Conservation (phyloP, 2,113 vertebrate genomes). For the Megalops atlanticus region DNA sequence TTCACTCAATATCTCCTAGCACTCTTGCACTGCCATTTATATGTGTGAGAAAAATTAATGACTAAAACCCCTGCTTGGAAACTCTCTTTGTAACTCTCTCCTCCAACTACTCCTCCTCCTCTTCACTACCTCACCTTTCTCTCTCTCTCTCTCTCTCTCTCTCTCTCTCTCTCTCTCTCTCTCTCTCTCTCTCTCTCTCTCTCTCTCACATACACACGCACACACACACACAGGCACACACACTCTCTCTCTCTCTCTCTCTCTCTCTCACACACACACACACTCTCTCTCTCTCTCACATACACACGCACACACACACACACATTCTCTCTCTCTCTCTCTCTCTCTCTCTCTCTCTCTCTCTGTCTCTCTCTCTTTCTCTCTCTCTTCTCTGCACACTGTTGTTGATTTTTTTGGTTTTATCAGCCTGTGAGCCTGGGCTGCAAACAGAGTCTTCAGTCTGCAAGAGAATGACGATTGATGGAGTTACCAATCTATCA, state of each 20-base stretch:
- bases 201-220: too few species aligned
- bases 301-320: too few species aligned
- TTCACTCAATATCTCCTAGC: not conserved
- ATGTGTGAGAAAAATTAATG: not conserved
- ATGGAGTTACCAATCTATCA: not conserved
- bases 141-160: not conserved
- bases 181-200: conserved; percentile 35
- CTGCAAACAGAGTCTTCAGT: not conserved
- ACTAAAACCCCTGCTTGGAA: not conserved
- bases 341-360: not conserved
- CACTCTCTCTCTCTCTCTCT: too few species aligned
- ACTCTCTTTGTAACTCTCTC: not conserved
- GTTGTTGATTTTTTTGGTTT: not conserved
- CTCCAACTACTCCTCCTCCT: conserved; percentile 14
- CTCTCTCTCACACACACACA: too few species aligned
- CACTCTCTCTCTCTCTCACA: too few species aligned
- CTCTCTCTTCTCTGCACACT: not conserved
- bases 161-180: conserved; percentile 41
- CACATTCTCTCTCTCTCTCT: too few species aligned
- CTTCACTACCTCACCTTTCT: conserved; percentile 8
- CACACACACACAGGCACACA: too few species aligned
- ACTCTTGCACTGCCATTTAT: not conserved
- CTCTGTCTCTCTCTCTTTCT: not conserved
- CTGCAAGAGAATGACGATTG: not conserved
- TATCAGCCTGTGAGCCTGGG: not conserved